Conservation (phyloP, 2,113 vertebrate genomes). For the Anguilla rostrata region DNA sequence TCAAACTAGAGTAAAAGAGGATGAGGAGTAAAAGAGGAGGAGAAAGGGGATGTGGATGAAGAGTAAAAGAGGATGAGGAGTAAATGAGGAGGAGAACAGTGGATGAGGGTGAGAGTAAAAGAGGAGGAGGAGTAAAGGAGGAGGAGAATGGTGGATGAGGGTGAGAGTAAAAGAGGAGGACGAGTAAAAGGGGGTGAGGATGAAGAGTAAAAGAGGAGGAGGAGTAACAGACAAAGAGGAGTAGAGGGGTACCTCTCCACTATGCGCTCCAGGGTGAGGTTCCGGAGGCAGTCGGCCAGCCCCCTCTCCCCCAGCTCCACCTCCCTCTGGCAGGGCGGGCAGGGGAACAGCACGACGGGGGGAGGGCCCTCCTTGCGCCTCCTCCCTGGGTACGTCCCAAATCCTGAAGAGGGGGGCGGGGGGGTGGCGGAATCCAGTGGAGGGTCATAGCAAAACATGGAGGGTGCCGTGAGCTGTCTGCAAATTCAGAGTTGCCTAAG, state of each 20-base stretch:
- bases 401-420: slow-evolving; percentile 62
- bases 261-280: slow-evolving; percentile 91
- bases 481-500: neutral
- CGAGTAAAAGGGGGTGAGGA: no score
- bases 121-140: no score
- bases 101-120: no score
- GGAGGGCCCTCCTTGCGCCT: slow-evolving; percentile 78
- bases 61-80: no score
- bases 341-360: slow-evolving; percentile 82
- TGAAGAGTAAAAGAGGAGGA: no score
- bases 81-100: no score
- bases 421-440: slow-evolving; percentile 48
- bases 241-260: slow-evolving; percentile 80
- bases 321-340: slow-evolving; percentile 81
- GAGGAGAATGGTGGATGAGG: neutral
- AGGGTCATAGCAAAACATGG: slow-evolving; percentile 30
- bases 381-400: slow-evolving; percentile 84
- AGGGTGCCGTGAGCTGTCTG: neutral
- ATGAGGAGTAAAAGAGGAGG: no score
- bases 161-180: no score
- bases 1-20: no score
- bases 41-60: no score
- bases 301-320: slow-evolving; percentile 91
- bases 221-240: no score
- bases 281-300: slow-evolving; percentile 88